These are phyloP conservation scores for Amblyornis subalaris DNA, from an alignment of 2,113 vertebrate genomes.

Conservation along the genomic window DNA sequence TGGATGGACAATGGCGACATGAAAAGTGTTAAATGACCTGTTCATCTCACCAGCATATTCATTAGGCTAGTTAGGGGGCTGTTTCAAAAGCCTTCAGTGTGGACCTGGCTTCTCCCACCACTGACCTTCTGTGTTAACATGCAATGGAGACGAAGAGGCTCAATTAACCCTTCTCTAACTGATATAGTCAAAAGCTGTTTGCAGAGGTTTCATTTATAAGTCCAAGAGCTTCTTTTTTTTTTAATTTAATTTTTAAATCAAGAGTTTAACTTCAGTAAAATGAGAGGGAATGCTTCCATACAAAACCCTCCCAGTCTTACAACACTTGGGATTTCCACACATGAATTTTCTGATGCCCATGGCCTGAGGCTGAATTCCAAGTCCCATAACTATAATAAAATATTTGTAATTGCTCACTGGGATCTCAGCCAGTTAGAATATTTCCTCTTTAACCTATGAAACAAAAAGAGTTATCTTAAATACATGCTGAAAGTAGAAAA, in stretches of 20 bases:
- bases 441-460: conserved; percentile 49
- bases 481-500: conserved; percentile 35
- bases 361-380: background rate
- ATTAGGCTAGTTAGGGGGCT: conserved; percentile 38
- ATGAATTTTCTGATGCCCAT: background rate
- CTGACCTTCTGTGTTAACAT: conserved; percentile 32
- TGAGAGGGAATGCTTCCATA: background rate
- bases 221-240: background rate
- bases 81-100: conserved; percentile 35
- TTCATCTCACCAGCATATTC: conserved; percentile 50
- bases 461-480: conserved; percentile 49
- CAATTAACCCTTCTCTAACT: conserved; percentile 41
- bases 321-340: background rate
- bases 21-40: conserved; percentile 55
- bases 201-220: background rate
- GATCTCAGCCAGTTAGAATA: conserved; percentile 38
- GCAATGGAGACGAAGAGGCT: conserved; percentile 18
- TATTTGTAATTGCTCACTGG: conserved; percentile 53
- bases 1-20: conserved; percentile 34
- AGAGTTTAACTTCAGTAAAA: background rate
- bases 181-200: background rate
- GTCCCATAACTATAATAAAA: conserved; percentile 13
- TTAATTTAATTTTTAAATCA: background rate
- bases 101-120: conserved; percentile 19
- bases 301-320: background rate